Base-by-base conservation (phyloP, 2,888 invertebrate species). In the Argynnis bischoffii region DNA sequence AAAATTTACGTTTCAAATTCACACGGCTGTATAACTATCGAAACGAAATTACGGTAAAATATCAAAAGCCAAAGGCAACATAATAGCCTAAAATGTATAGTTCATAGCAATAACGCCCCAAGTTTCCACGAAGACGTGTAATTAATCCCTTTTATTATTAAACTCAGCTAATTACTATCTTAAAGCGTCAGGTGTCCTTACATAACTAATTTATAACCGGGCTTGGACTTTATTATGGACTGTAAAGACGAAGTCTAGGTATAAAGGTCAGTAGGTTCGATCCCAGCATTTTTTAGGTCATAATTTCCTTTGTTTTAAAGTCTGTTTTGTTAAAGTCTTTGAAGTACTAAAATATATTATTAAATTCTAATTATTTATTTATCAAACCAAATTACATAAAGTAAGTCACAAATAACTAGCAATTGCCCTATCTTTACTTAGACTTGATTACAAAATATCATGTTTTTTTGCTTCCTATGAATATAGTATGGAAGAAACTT, bases 81-180 rank as follows among this genome's bases (percentile, higher is more conserved):
- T 59, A 59, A 59, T 59, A 48, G 59, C 59, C 48, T 26, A 48
- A 59, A 47, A 59, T 26, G 26, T 57, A 57, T 65, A 68, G 67
- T 66, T 68, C 64, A 55, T 66, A 48, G 59, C 64, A 66, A 63
- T 70, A 71, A 70, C 69, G 65, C 64, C 51, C 69, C 55, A 74
- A 74, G 69, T 74, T 74, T 69, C 66, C 26, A 69, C 65, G 68
- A 69, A 69, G 68, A 72, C 69, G 67, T 68, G 47, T 72, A 74
- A 75, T 73, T 72, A 70, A 74, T 72, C 73, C 70, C 74, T 73
- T 75, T 75, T 71, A 75, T 74, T 71, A 74, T 74, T 74, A 74
- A 75, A 75, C 73, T 74, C 68, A 41, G 47, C 70, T 71, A 72
- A 73, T 73, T 75, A 75, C 74, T 74, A 73, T 72, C 67, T 70